A percentile compares a stretch with the other conserved stretches of the same genome.
Evolutionary conservation across 2,888 invertebrate genomes (phyloP).

Genomic region (Eupithecia exiguata): DNA sequence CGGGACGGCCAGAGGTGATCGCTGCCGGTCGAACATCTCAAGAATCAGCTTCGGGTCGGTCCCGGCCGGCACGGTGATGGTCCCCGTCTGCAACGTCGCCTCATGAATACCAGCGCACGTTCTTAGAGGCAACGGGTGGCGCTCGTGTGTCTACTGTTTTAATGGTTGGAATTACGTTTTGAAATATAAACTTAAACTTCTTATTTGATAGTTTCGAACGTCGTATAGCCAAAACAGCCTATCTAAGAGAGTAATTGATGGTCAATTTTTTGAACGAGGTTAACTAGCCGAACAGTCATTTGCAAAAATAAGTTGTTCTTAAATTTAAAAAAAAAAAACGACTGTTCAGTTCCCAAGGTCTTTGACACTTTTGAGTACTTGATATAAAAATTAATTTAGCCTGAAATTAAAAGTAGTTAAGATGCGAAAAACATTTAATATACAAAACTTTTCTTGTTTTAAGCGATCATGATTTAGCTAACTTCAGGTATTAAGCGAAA

Average conservation of each 20-base stretch:
- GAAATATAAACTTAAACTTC: neutral
- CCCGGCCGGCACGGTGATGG: conserved; percentile 82
- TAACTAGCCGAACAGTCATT: neutral
- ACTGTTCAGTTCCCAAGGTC: too few species aligned
- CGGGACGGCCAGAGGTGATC: conserved; percentile 74
- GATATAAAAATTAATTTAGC: neutral
- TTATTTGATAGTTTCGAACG: neutral
- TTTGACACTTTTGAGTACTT: neutral
- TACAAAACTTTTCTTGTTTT: neutral
- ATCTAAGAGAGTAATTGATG: neutral
- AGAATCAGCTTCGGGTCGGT: conserved; percentile 83
- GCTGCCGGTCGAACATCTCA: conserved; percentile 83
- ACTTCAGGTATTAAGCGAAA: neutral
- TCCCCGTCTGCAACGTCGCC: conserved; percentile 75
- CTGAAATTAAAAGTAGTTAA: too few species aligned
- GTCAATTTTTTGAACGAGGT: neutral
- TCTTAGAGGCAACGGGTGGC: conserved; percentile 77
- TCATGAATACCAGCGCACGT: conserved; percentile 80
- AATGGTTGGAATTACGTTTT: neutral
- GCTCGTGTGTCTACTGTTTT: conserved; percentile 58
- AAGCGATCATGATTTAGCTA: neutral
- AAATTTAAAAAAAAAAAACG: too few species aligned
- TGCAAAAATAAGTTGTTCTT: neutral
- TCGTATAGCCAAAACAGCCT: neutral
- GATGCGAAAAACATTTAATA: too few species aligned